Evolutionary conservation across 2,888 invertebrate species (phyloP).

Genomic region (Drosophila paracracens): DNA sequence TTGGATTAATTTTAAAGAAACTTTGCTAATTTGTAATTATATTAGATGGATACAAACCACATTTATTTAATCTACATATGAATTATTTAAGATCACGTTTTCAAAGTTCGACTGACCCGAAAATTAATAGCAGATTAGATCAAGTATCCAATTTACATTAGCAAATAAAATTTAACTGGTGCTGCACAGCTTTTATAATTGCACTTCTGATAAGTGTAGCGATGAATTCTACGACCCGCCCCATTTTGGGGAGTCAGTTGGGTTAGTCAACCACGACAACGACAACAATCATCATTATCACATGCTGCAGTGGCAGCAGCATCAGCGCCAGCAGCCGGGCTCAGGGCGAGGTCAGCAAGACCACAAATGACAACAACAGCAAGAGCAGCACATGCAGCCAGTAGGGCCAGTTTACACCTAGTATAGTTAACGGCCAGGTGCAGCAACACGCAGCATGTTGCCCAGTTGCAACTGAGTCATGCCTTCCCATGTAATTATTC

Average conservation of each 20-base stretch:
- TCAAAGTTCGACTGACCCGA: background rate
- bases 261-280: conserved; percentile 53
- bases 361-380: conserved; percentile 33
- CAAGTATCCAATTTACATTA: conserved; percentile 20
- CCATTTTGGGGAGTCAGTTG: conserved; percentile 28
- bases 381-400: conserved; percentile 60
- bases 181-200: conserved; percentile 57
- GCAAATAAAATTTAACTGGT: conserved; percentile 33
- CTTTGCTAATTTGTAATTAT: background rate
- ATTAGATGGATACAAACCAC: background rate
- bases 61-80: background rate
- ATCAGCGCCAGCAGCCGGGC: conserved; percentile 8
- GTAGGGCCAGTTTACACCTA: conserved; percentile 60
- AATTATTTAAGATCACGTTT: background rate
- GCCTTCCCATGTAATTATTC: conserved; percentile 67
- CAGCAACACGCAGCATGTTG: conserved; percentile 11
- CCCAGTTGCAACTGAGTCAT: conserved; percentile 36
- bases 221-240: conserved; percentile 9
- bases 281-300: conserved; percentile 25
- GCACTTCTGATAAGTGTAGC: conserved; percentile 69
- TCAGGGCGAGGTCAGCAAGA: conserved; percentile 13
- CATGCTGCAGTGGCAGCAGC: background rate
- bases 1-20: background rate
- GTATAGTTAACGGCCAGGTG: conserved; percentile 31
- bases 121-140: conserved; percentile 6